Percentiles rank a stretch among this genome's conserved stretches.
phyloP scores from a whole-genome alignment of 2,113 vertebrate species.

The Phaetusa simplex region DNA sequence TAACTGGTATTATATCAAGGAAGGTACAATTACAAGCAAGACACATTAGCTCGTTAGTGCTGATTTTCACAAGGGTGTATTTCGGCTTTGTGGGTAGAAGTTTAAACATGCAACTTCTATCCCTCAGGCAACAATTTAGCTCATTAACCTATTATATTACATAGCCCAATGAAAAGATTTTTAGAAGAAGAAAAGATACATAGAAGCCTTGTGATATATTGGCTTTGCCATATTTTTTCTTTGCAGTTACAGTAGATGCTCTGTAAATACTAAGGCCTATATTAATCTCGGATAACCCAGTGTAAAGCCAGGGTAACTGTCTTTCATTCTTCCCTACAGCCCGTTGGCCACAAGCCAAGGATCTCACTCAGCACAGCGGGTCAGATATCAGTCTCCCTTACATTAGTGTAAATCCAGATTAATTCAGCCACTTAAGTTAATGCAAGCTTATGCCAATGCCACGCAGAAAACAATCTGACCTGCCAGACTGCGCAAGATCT shows the following conservation, averaged over 20 bases:
- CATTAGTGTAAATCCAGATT: constrained; percentile 22
- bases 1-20: not conserved
- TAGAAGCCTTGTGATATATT: constrained; percentile 4
- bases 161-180: constrained; percentile 13
- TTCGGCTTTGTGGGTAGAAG: not conserved
- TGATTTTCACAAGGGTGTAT: not conserved
- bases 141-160: constrained; percentile 39
- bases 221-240: constrained; percentile 15
- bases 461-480: not conserved
- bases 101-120: not conserved
- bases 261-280: not conserved
- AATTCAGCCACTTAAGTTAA: constrained; percentile 31
- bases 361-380: constrained; percentile 18
- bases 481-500: not conserved
- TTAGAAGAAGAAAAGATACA: not conserved
- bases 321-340: constrained; percentile 31
- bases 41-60: not conserved
- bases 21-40: constrained; percentile 2
- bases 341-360: not conserved
- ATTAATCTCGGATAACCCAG: constrained; percentile 25
- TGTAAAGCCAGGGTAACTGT: constrained; percentile 10
- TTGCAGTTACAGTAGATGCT: constrained; percentile 24
- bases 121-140: constrained; percentile 21
- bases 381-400: not conserved
- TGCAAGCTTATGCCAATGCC: not conserved